Base-by-base conservation (phyloP, 2,888 invertebrate species). In the Calliphora vomitoria region DNA sequence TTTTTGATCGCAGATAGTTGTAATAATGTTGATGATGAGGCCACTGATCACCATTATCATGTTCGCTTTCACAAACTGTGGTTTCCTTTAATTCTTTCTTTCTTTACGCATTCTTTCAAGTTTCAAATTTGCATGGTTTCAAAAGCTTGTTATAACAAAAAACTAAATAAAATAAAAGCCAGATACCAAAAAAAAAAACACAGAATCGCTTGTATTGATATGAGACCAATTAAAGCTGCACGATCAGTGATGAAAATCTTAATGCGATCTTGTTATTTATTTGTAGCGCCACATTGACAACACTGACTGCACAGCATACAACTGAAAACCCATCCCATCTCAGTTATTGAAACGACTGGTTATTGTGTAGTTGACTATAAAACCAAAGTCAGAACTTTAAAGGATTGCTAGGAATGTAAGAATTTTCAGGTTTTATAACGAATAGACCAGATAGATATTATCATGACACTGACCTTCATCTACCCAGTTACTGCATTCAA, bases 221-320 rank as follows among this genome's bases (percentile, higher is more conserved):
- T 88, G 87, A 87, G 82, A 87, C 87, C 87, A 87, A 87, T 87
- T 87, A 87, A 87, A 87, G 86, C 87, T 87, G 88, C 89, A 89
- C 88, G 89, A 89, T 89, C 89, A 86, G 90, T 89, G 87, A 87
- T 85, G 88, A 82, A 87, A 85, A 90, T 90, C 90, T 90, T 89
- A 90, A 90, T 90, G 89, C 89, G 89, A 90, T 90, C 90, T 89
- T 89, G 90, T 90, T 89, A 90, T 90, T 90, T 90, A 90, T 90
- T 88, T 89, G 72, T 89, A 88, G 89, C 89, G 89, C 89, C 89
- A 89, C 87, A 88, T 89, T 86, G 87, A 81, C 82, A 86, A 85
- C 86, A 84, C 72, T 83, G 82, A 80, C 75, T 87, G 84, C 80
- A 66, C 58, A 69, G 35, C 31, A 53, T 25, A 69, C 41, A n/a